Base-by-base conservation (phyloP, 1,140 invertebrate genomes). In the Lepidostoma basale region DNA sequence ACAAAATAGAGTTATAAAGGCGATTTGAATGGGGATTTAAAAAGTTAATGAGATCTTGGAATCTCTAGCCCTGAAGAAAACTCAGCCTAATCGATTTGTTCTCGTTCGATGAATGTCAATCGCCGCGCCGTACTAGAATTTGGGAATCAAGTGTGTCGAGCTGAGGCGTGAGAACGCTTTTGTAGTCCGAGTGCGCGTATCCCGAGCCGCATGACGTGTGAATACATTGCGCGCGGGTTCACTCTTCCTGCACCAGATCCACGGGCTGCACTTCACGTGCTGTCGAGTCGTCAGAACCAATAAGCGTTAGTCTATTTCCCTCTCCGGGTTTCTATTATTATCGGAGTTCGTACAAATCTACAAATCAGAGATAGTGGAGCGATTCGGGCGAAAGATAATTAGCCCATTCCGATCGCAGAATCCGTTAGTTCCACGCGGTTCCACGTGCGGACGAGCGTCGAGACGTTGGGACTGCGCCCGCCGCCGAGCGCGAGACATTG, bases 321-420 rank as follows among this genome's bases (percentile, higher is more conserved):
- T 54, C 49, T 54, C 14, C 49, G 49, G 33, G 30, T 30, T 33
- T 49, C 45, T 49, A 49, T 49, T 49, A 49, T 49, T 49, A 30
- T 18, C 5, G 26, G 1, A 8, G 14, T 16, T 26, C 26, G 25
- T 30, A 54, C 18, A 26, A 23, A 59, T 59, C 54, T 20, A 20
- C 10, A n/a, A n/a, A n/a, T n/a, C n/a, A 14, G 54, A 59, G 54
- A 59, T 59, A 33, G 44, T 22, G 60, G 14, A 63, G 44, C 25
- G 42, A 33, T 47, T 45, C 60, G 44, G 14, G 25, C 42, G 60
- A 47, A 25, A 63, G 54, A 54, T 65, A 52, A 65, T 65, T 65
- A 42, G 16, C 45, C 45, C 62, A 65, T 65, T 65, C 62, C 47
- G 23, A 65, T 65, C 45, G 62, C 62, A 36, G 30, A 22, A 45